Conservation (phyloP, 2,113 vertebrate genomes). For the Macrotis lagotis region DNA sequence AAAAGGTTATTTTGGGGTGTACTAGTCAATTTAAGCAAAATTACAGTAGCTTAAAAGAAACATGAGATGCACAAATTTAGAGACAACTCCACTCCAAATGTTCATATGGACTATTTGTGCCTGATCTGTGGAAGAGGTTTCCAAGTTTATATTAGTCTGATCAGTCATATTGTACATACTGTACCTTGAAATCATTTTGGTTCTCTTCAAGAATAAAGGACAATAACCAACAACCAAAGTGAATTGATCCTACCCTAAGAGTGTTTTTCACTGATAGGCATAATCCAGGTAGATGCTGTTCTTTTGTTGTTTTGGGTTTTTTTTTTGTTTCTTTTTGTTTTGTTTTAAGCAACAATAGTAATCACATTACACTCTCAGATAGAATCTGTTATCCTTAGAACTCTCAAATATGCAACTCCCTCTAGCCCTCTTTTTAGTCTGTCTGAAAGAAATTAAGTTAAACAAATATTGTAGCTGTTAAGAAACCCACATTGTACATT, state of each 20-base stretch:
- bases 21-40: neutral
- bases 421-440: neutral
- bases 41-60: no score
- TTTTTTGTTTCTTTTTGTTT: neutral
- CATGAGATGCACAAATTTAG: no score
- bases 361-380: neutral
- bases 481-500: slow-evolving; percentile 29
- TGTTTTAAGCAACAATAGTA: neutral
- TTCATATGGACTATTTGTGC: no score
- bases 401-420: slow-evolving; percentile 32
- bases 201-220: neutral
- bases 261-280: neutral
- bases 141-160: no score
- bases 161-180: no score
- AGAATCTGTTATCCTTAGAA: neutral
- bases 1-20: neutral
- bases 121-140: no score
- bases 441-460: slow-evolving; percentile 7
- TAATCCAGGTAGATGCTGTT: neutral
- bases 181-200: neutral
- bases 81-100: no score
- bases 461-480: slow-evolving; percentile 49
- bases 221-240: neutral
- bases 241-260: neutral
- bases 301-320: neutral